Base-by-base conservation (phyloP, 2,888 invertebrate species). In the Megalurothrips usitatus region DNA sequence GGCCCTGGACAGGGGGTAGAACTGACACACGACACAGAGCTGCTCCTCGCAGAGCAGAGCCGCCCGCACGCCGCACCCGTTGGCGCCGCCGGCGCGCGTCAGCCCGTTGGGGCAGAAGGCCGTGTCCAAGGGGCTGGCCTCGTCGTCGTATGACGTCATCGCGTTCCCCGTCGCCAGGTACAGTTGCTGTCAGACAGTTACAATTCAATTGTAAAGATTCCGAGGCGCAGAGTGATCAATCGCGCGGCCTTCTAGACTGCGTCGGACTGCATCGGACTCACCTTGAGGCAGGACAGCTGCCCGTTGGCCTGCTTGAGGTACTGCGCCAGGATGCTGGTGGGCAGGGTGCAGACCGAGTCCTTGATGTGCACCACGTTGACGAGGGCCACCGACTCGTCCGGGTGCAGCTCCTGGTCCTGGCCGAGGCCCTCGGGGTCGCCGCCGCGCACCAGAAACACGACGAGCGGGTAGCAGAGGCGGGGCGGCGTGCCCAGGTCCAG, bases 251-350 rank as follows among this genome's bases (percentile, higher is more conserved):
- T 43, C 3, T 43, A 4, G 34, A 6, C 34, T 4, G 34, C 34
- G 34, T 43, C 2, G 34, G 34, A 2, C 34, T 2, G 3, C 34
- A 2, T 43, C 34, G 34, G 34, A 12, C 23, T 23, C 17, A 95
- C 95, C 92, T 95, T 94, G 84, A 96, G 90, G 86, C 94, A 94
- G 82, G 94, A 94, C 82, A 95, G 88, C 85, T 94, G 93, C 78
- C 94, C 94, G 85, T 93, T 93, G 79, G 94, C 93, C 87, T 95
- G 94, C 87, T 96, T 95, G 83, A 96, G 89, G 88, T 94, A 95
- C 88, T 96, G 95, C 79, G 94, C 94, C 84, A 96, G 90, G 85
- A 95, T 91, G 85, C 94, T 93, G 84, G 95, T 95, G 80, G 94
- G 93, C 84, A 94, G 88, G 63, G 93, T 91, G 87, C 95, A 95